Evolutionary conservation across 2,888 invertebrate species (phyloP), one percentile per base, ranked within the genome.

Genomic region (Drosophila yooni): DNA sequence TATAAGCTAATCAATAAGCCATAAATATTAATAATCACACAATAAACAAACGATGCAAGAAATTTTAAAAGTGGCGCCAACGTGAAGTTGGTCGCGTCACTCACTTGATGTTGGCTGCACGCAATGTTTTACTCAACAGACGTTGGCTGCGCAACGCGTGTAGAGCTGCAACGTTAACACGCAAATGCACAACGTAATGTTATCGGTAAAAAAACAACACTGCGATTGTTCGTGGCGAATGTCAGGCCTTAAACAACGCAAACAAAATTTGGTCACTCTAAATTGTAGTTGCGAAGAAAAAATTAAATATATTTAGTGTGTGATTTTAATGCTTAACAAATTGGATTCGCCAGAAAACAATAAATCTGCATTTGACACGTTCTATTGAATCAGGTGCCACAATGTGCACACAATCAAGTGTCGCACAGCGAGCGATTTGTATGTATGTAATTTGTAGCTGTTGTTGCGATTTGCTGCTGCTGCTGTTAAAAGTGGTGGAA

Each of bases 1-100:
- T 85, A 91, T 61, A 92, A 92, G 75, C 70, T 92, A 54, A 89
- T 93, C n/a, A 88, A 74, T 68, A 74, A 88, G 46, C 61, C 21
- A 40, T 71, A 40, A 71, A 13, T 46, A n/a, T 51, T 27, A 43
- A 46, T 46, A 46, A 25, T 25, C 46, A 15, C 25, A 50, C 6
- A 59, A 66, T 48, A 65, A 73, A 54, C n/a, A 2, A 36, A 61
- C 21, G 18, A 1, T 50, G 13, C 2, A 33, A 34, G 5, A 3
- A 21, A 6, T 36, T 50, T 65, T 33, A 56, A 76, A 60, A 60
- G 57, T 54, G 34, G 77, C 83, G 81, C 81, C 18, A 33, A 51
- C 46, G 33, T 64, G 29, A 74, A 69, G 74, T 51, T 68, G 52
- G 74, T 43, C 61, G 43, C 33, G 13, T 10, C 5, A 2, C 10